Evolutionary conservation across 2,797 vertebrate species (phyloP), one percentile per base, ranked within the genome.

Genomic region (Champsocephalus gunnari): DNA sequence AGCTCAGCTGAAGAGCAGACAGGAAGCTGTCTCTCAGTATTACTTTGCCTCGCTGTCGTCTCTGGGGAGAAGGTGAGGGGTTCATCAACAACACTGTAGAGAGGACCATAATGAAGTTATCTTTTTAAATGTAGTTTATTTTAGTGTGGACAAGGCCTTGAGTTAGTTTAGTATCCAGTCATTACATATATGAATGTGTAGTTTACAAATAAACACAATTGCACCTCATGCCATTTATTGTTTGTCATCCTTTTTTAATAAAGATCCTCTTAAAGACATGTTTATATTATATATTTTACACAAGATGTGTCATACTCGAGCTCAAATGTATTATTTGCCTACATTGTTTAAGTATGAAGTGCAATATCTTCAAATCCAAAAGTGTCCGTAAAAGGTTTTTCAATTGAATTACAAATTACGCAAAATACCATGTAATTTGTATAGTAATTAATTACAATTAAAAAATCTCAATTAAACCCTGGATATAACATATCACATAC

Each of bases 11-110:
- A 56, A 62, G 63, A 21, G 16, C 16, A n/a, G 48, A 77, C 58
- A 66, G 70, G 73, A 86, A 75, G 49, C 56, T 24, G 44, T 43
- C 55, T 51, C 28, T 38, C 60, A 14, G 17, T 19, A 41, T 70
- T 70, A 32, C 45, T 69, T 51, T 9, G 10, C n/a, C n/a, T 79
- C 41, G 50, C 41, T 67, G 59, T 63, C 68, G 28, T 77, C 51
- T 44, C 53, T 47, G 13, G 38, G 45, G 54, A 60, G 9, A 49
- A 76, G 54, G 41, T 53, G 28, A 53, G n/a, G 34, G 43, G 48
- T 63, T 38, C 34, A 38, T 38, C 24, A 65, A 24, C 43, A 13
- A 24, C 16, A 9, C n/a, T 24, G 24, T 32, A 32, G 14, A 58
- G n/a, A 44, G 13, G 19, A 50, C 34, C 34, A 38, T 38, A 38